A percentile compares a stretch with the other conserved stretches of the same genome.
Evolutionary conservation across 2,113 vertebrate genomes (phyloP).

Genomic region (Rattus rattus): DNA sequence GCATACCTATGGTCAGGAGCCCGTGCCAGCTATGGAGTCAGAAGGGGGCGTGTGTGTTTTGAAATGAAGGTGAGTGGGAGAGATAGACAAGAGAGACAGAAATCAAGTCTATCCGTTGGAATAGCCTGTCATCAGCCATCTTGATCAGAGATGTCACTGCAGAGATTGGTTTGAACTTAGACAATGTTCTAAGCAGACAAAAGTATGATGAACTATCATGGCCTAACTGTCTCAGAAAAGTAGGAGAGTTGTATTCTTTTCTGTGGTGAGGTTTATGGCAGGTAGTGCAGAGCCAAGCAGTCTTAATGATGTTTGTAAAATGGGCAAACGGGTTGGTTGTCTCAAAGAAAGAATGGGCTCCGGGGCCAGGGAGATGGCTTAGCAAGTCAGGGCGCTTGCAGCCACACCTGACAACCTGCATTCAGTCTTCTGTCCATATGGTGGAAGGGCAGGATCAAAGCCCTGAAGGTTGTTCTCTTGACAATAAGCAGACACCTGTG

Average conservation of each 20-base stretch:
- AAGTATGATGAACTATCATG: not conserved
- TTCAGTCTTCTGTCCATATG: not conserved
- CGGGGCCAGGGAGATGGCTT: not conserved
- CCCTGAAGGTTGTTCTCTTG: not conserved
- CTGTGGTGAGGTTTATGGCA: not conserved
- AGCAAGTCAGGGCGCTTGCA: not conserved
- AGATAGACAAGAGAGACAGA: not conserved
- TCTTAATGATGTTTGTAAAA: conserved; percentile 16
- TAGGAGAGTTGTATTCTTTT: not conserved
- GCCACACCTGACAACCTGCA: not conserved
- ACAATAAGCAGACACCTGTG: not conserved
- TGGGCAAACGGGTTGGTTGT: not conserved
- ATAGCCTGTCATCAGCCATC: not conserved
- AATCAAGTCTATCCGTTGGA: not conserved
- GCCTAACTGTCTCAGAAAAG: not conserved
- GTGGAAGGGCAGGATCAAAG: too few species aligned
- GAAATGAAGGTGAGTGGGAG: conserved; percentile 92
- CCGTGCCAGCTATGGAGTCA: conserved; percentile 91
- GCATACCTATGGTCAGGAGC: conserved; percentile 95
- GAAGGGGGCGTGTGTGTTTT: conserved; percentile 90
- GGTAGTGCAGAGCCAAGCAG: not conserved
- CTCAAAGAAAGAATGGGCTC: not conserved
- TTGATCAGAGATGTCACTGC: not conserved
- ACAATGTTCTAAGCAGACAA: not conserved
- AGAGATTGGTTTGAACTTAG: not conserved